Conservation (phyloP, 2,888 invertebrate species). For the Drosophila tripunctata region DNA sequence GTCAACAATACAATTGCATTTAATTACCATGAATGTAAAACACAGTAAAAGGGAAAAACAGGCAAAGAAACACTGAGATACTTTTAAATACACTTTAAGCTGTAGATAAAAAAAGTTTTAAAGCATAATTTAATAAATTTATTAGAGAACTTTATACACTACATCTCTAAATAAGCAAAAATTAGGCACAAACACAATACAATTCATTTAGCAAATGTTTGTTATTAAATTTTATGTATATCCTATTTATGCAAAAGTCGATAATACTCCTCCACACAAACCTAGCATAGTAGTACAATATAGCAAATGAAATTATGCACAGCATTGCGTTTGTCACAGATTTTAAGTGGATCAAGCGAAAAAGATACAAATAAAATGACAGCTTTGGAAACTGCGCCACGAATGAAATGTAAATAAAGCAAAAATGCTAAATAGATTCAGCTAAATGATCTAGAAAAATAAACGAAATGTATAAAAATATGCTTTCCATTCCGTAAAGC, state of each 20-base stretch:
- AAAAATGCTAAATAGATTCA: conserved; percentile 50
- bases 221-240: too few species aligned
- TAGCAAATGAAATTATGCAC: conserved; percentile 62
- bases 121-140: too few species aligned
- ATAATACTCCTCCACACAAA: not conserved
- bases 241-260: not conserved
- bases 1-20: conserved; percentile 58
- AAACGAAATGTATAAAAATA: conserved; percentile 43
- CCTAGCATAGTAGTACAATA: conserved; percentile 9
- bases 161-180: too few species aligned
- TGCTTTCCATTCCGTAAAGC: conserved; percentile 43
- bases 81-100: too few species aligned
- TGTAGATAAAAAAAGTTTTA: too few species aligned
- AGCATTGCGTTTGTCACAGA: conserved; percentile 18
- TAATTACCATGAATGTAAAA: conserved; percentile 60
- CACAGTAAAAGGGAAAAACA: conserved; percentile 47
- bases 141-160: too few species aligned
- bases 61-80: not conserved
- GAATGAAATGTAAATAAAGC: conserved; percentile 39
- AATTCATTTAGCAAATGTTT: too few species aligned
- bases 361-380: conserved; percentile 48
- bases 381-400: conserved; percentile 38
- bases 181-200: too few species aligned
- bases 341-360: conserved; percentile 53
- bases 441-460: conserved; percentile 36